These are phyloP conservation scores for Leptodactylus fuscus DNA, from an alignment of 2,113 vertebrate species.

Conservation along the genomic window DNA sequence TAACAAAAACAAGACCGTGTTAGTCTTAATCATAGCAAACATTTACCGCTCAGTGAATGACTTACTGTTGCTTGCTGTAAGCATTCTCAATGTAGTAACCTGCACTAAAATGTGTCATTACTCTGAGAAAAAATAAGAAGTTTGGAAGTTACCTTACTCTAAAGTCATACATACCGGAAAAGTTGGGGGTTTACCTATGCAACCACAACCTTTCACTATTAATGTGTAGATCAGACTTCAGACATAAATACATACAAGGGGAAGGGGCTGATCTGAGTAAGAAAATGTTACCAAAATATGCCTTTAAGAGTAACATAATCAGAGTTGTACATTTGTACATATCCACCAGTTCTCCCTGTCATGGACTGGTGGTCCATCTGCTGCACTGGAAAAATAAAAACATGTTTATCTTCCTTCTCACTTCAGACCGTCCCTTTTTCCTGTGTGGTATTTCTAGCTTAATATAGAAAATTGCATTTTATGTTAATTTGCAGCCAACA, in stretches of 20 bases:
- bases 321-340: not conserved
- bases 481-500: conserved; percentile 18
- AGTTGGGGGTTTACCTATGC: conserved; percentile 50
- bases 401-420: conserved; percentile 7
- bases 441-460: not conserved
- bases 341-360: not conserved
- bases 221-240: conserved; percentile 17
- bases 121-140: conserved; percentile 28
- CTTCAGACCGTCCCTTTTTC: not conserved
- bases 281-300: not conserved
- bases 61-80: not conserved
- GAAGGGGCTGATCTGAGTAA: not conserved
- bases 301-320: not conserved
- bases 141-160: conserved; percentile 47
- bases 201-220: conserved; percentile 54
- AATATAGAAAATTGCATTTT: conserved; percentile 1
- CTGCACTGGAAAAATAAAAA: conserved; percentile 18
- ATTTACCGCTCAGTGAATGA: conserved; percentile 31
- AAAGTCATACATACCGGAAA: conserved; percentile 36
- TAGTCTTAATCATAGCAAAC: not conserved
- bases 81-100: conserved; percentile 20
- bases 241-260: conserved; percentile 9
- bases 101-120: conserved; percentile 15
- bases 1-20: not conserved
- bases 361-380: conserved; percentile 17